Conservation (phyloP, 2,888 invertebrate species). For the Norana najaformis region DNA sequence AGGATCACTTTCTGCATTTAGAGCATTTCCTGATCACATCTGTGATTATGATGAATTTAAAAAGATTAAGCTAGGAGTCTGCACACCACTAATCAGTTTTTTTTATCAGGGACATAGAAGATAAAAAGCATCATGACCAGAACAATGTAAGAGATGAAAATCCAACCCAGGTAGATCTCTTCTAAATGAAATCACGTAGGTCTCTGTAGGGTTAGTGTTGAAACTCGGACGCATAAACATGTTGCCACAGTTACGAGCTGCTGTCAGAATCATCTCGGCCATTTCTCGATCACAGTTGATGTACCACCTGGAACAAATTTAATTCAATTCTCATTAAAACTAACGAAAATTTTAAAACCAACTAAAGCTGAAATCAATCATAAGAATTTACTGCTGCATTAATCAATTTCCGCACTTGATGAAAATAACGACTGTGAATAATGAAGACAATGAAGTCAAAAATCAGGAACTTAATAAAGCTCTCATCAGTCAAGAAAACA, state of each 20-base stretch:
- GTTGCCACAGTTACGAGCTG: neutral
- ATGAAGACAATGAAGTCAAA: no score
- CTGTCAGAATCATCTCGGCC: slow-evolving; percentile 17
- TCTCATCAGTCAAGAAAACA: neutral
- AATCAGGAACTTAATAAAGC: neutral
- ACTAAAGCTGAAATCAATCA: neutral
- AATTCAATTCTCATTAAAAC: no score
- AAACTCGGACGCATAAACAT: slow-evolving; percentile 19
- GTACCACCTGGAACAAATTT: neutral
- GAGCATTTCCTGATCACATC: neutral
- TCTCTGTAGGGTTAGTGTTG: neutral
- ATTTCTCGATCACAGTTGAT: neutral
- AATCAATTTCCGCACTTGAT: neutral
- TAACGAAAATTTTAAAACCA: no score
- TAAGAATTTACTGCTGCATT: neutral
- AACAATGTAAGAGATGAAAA: neutral
- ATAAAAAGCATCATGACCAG: no score
- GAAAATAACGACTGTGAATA: no score
- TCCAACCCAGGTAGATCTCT: neutral
- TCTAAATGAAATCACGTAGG: neutral
- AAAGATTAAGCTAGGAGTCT: no score
- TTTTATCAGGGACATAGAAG: neutral
- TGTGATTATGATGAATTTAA: neutral
- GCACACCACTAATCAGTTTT: no score
- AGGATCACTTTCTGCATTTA: neutral